These are phyloP conservation scores for Cataglyphis altisquamis DNA, from an alignment of 2,888 invertebrate genomes.

Conservation along the genomic window DNA sequence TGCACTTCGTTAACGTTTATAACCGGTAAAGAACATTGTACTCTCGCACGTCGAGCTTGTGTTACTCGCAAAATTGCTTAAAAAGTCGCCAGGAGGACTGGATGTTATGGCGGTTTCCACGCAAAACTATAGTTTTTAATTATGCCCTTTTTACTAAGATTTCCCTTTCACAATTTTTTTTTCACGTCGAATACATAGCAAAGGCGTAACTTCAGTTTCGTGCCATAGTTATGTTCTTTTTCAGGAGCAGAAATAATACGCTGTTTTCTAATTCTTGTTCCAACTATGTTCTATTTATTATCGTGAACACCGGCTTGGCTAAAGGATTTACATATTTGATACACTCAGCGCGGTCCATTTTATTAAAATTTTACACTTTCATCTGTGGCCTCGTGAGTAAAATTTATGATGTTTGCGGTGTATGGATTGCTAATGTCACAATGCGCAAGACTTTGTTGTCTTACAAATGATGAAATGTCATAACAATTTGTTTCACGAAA, in stretches of 20 bases:
- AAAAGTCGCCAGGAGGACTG: slow-evolving; percentile 46
- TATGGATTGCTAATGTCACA: slow-evolving; percentile 47
- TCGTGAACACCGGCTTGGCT: slow-evolving; percentile 25
- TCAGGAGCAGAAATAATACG: slow-evolving; percentile 23
- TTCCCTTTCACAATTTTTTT: slow-evolving; percentile 24
- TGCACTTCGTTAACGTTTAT: slow-evolving; percentile 66
- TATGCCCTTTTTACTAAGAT: slow-evolving; percentile 42
- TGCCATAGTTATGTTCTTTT: neutral
- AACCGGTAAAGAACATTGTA: slow-evolving; percentile 59
- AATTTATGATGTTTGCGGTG: slow-evolving; percentile 32
- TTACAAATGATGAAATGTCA: neutral
- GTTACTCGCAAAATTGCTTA: slow-evolving; percentile 54
- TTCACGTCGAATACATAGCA: neutral
- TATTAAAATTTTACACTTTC: slow-evolving; percentile 51
- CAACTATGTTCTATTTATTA: slow-evolving; percentile 23
- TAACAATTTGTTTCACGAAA: neutral
- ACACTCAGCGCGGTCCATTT: slow-evolving; percentile 3
- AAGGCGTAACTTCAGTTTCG: slow-evolving; percentile 18
- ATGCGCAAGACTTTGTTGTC: slow-evolving; percentile 1
- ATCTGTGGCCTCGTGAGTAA: slow-evolving; percentile 33
- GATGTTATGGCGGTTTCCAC: slow-evolving; percentile 36
- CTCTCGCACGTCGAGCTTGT: slow-evolving; percentile 6
- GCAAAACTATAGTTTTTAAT: slow-evolving; percentile 56
- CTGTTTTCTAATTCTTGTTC: slow-evolving; percentile 31
- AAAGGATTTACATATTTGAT: slow-evolving; percentile 50